These are phyloP conservation scores for Phylloscopus trochilus DNA, from an alignment of 2,113 vertebrate genomes.

Conservation along the genomic window DNA sequence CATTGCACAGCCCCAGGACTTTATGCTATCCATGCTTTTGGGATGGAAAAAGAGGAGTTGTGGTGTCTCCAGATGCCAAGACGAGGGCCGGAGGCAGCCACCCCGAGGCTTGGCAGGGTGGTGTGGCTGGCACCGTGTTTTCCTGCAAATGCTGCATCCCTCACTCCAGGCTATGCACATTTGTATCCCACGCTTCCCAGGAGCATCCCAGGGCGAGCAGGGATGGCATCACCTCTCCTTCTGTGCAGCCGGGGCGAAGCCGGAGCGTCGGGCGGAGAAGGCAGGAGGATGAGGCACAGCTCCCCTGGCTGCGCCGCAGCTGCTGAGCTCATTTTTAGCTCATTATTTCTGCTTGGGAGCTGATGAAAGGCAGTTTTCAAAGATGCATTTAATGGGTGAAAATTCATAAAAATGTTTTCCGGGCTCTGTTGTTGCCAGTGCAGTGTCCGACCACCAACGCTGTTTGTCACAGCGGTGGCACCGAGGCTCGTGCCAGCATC, in stretches of 20 bases:
- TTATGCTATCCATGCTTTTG: not conserved
- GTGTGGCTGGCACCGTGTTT: fast-evolving
- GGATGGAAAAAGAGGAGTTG: not conserved
- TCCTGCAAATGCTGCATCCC: not conserved
- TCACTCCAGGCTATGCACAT: slow-evolving; percentile 1
- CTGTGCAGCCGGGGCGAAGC: not conserved
- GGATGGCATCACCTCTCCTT: not conserved
- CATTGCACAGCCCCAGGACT: not conserved
- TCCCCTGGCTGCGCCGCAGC: not conserved
- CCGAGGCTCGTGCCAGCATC: not conserved
- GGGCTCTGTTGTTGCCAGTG: not conserved
- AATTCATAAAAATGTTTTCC: slow-evolving; percentile 23
- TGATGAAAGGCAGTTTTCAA: slow-evolving; percentile 11
- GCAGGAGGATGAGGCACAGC: not conserved
- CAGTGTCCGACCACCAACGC: not conserved
- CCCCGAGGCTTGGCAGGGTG: not conserved
- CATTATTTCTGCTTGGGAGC: slow-evolving; percentile 39
- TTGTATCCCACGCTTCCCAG: not conserved
- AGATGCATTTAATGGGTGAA: slow-evolving; percentile 33
- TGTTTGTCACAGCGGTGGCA: not conserved
- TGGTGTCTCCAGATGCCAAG: not conserved
- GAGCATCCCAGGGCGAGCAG: slow-evolving; percentile 26
- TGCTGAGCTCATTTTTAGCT: not conserved
- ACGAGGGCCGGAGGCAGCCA: not conserved
- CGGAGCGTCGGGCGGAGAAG: not conserved